Evolutionary conservation across 2,113 vertebrate species (phyloP).

Genomic region (Gracilinanus agilis): DNA sequence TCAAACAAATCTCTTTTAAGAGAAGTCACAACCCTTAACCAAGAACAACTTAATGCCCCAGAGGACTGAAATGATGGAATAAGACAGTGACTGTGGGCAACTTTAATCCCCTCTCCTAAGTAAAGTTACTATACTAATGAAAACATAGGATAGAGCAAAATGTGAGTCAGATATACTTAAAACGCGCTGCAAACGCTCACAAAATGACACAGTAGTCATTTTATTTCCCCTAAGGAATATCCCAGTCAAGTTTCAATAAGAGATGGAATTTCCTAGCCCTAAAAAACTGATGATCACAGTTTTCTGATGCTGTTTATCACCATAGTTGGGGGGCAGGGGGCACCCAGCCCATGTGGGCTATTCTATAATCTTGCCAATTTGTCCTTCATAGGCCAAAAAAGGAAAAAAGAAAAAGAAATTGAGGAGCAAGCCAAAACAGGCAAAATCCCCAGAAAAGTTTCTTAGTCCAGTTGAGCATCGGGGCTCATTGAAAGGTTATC

Average conservation of each 20-base stretch:
- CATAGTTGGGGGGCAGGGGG: not conserved
- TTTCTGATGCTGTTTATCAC: slow-evolving; percentile 36
- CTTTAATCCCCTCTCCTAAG: not conserved
- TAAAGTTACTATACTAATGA: slow-evolving; percentile 8
- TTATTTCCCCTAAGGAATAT: slow-evolving; percentile 44
- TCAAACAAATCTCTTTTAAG: slow-evolving; percentile 69
- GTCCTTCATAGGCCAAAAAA: slow-evolving; percentile 22
- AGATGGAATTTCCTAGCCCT: slow-evolving; percentile 45
- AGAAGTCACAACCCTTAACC: slow-evolving; percentile 49
- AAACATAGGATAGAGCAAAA: slow-evolving; percentile 27
- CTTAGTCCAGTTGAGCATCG: no score
- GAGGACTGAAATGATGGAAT: not conserved
- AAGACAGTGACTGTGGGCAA: slow-evolving; percentile 14
- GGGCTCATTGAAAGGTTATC: not conserved
- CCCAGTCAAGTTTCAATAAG: slow-evolving; percentile 49
- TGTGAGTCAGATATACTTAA: not conserved
- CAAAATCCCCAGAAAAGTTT: slow-evolving; percentile 13
- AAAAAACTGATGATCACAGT: not conserved
- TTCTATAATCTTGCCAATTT: not conserved
- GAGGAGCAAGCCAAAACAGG: slow-evolving; percentile 19
- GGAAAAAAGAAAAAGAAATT: not conserved
- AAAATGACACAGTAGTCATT: slow-evolving; percentile 28
- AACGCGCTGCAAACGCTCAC: slow-evolving; percentile 17
- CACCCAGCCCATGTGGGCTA: not conserved
- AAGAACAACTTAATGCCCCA: slow-evolving; percentile 28